A percentile compares a stretch with the other conserved stretches of the same genome.
Evolutionary conservation across 2,113 vertebrate genomes (phyloP).

Genomic region (Arenaria interpres): DNA sequence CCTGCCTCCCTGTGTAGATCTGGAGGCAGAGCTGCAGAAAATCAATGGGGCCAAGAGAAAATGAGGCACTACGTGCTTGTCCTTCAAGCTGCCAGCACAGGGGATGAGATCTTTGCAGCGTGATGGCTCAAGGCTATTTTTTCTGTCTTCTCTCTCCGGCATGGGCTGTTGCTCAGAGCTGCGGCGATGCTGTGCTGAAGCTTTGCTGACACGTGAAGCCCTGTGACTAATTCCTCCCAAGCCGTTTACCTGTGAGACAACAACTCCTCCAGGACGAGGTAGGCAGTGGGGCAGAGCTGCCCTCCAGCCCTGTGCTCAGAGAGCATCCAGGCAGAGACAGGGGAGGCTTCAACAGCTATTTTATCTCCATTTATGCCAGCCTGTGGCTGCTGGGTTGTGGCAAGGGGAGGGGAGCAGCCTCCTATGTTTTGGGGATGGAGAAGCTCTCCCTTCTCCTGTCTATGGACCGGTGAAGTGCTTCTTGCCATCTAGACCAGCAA

Average conservation of each 20-base stretch:
- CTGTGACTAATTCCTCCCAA: not conserved
- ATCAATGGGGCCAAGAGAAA: not conserved
- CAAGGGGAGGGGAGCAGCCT: not conserved
- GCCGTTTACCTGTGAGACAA: not conserved
- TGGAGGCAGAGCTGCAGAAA: not conserved
- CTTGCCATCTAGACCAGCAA: not conserved
- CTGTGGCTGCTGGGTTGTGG: not conserved
- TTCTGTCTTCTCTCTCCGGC: not conserved
- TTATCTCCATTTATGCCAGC: not conserved
- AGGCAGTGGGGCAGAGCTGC: not conserved
- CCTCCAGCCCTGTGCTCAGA: not conserved
- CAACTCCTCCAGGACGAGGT: not conserved
- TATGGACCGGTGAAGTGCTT: not conserved
- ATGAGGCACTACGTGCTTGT: fast-evolving
- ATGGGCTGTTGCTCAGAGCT: not conserved
- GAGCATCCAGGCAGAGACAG: not conserved
- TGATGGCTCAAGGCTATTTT: not conserved
- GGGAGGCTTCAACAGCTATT: not conserved
- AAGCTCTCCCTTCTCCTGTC: not conserved
- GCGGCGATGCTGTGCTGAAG: not conserved
- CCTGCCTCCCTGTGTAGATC: not conserved
- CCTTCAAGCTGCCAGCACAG: not conserved
- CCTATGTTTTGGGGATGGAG: not conserved
- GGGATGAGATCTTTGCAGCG: not conserved
- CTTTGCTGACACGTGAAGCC: not conserved